Evolutionary conservation across 37 sponge, comb jelly and placozoan species (phyloP).

Genomic region (Oopsacas minuta): DNA sequence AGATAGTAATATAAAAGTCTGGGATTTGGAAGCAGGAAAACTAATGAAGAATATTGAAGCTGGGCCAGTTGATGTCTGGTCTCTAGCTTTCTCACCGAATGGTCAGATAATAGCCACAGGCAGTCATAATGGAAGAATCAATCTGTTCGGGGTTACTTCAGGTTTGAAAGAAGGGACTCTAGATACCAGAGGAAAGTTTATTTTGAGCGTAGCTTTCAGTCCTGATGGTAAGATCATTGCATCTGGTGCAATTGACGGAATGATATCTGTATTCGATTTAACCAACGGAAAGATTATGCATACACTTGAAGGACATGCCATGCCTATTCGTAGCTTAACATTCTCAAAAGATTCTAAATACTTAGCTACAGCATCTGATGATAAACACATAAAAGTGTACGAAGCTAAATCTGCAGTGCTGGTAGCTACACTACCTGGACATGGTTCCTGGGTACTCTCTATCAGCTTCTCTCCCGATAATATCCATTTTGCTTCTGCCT

Average conservation of each 20-base stretch:
- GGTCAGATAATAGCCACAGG: constrained; percentile 75
- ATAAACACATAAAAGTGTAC: constrained; percentile 91
- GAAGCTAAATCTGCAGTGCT: constrained; percentile 41
- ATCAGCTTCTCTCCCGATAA: constrained; percentile 89
- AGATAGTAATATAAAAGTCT: constrained; percentile 73
- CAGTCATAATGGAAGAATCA: constrained; percentile 82
- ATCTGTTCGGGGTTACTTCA: constrained; percentile 69
- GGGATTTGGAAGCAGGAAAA: constrained; percentile 78
- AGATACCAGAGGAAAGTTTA: constrained; percentile 90
- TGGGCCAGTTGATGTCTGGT: constrained; percentile 91
- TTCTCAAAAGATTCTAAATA: constrained; percentile 88
- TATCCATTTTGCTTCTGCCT: constrained; percentile 57
- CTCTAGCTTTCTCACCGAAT: constrained; percentile 74
- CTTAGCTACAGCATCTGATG: constrained; percentile 88
- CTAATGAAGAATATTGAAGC: constrained; percentile 72
- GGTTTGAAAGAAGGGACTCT: constrained; percentile 65
- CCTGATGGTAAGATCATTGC: constrained; percentile 83
- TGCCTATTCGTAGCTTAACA: constrained; percentile 84
- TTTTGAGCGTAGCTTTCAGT: constrained; percentile 90
- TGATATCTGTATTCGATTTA: constrained; percentile 83
- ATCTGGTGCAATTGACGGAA: constrained; percentile 91
- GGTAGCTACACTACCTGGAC: constrained; percentile 76
- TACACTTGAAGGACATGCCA: constrained; percentile 89
- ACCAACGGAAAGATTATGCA: constrained; percentile 64
- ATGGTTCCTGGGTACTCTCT: constrained; percentile 92